Percentiles rank a stretch among this genome's conserved stretches.
Conservation (phyloP, 1,140 invertebrate species). For the Kradibia gibbosae region DNA sequence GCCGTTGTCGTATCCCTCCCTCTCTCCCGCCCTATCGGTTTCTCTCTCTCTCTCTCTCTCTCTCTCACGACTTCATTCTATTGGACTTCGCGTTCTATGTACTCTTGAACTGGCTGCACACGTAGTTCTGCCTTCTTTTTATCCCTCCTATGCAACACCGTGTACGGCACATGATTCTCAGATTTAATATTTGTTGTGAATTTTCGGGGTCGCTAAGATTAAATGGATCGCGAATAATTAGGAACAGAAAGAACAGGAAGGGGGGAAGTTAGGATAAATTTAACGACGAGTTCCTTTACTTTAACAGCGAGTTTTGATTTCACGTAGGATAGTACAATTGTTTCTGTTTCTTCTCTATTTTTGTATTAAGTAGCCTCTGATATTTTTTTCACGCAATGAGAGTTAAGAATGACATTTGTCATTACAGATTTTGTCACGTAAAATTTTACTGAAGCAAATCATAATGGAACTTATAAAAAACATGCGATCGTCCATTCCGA, state of each 20-base stretch:
- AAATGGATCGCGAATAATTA: not conserved
- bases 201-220: not conserved
- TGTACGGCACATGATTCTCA: not conserved
- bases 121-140: not conserved
- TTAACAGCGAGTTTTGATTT: too few relatives aligned
- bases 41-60: not conserved
- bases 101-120: slow-evolving; percentile 21
- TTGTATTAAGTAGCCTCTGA: not conserved
- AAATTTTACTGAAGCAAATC: not conserved
- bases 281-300: not conserved
- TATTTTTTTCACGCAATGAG: not conserved
- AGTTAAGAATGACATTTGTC: not conserved
- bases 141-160: not conserved
- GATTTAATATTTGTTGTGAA: slow-evolving; percentile 5
- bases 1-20: not conserved
- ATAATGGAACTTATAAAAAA: not conserved
- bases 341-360: not conserved
- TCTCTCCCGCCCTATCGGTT: not conserved
- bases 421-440: not conserved
- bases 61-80: not conserved
- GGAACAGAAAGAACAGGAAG: not conserved
- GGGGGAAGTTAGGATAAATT: not conserved
- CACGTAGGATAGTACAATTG: too few relatives aligned
- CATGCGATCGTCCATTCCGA: too few relatives aligned
- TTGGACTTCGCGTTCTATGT: slow-evolving; percentile 21